Base-by-base conservation (phyloP, 2,113 vertebrate species). In the Sander vitreus region DNA sequence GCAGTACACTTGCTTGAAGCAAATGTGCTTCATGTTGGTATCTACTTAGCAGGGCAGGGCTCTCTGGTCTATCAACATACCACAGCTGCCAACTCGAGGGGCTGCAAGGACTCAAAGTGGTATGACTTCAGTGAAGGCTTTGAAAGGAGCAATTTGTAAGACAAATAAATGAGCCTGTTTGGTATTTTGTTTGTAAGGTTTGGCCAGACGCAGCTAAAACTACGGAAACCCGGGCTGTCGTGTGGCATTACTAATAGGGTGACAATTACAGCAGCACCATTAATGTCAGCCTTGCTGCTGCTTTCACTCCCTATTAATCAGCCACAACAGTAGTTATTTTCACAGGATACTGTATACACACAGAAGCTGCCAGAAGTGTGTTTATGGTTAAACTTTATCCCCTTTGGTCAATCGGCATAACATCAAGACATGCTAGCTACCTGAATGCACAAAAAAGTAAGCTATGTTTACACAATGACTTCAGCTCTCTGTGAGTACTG, bases 241-340 rank as follows among this genome's bases (percentile, higher is more conserved):
- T 92, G 92, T 92, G 87, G 92, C 92, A 92, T 94, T 94, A 94
- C 92, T 95, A 93, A 94, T 94, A 93, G 93, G 83, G 93, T 94
- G 95, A 95, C 93, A 94, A 93, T 95, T 94, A 93, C 90, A 90
- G 89, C 86, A 88, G 89, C 59, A 39, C 90, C 92, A 91, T 94
- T 94, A 95, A 92, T 90, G 93, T 93, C 91, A 94, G 91, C 85
- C 84, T 70, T 6, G 81, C 82, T 62, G 85, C 86, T 87, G 86
- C 90, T 87, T 89, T 92, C 84, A 62, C 87, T 91, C 90, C 85
- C 84, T 93, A 91, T 92, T 91, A 92, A 91, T 94, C 93, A 92
- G 86, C 86, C 85, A 81, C 89, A 91, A 91, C 91, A 87, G 88
- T 89, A 91, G 90, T 92, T 92, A 87, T 91, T 91, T 90, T 90